Evolutionary conservation across 1,140 invertebrate genomes (phyloP).

Genomic region (Orius insidiosus): DNA sequence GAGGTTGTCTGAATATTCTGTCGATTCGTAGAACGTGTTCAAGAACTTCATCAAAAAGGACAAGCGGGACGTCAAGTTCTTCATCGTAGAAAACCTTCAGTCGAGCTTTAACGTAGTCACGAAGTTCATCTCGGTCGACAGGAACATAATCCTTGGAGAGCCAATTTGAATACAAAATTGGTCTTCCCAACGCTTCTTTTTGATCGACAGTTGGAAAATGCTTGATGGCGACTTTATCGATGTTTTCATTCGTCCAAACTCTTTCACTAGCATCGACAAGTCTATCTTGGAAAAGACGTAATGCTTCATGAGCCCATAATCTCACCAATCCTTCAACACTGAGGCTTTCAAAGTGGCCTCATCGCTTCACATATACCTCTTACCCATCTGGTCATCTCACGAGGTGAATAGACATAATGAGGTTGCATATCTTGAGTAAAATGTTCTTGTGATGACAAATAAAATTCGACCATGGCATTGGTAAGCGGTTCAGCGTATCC

Average conservation of each 20-base stretch:
- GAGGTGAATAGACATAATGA: conserved; percentile 98
- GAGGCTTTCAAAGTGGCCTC: conserved; percentile 72
- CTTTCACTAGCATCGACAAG: conserved; percentile 89
- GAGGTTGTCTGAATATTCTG: conserved; percentile 96
- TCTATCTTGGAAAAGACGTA: conserved; percentile 91
- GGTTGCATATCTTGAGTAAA: conserved; percentile 99
- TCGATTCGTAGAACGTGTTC: conserved; percentile 98
- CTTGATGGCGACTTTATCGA: conserved; percentile 82
- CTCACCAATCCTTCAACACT: conserved; percentile 87
- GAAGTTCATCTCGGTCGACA: conserved; percentile 82
- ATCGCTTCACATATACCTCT: conserved; percentile 98
- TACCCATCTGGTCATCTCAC: conserved; percentile 99
- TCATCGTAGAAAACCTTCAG: conserved; percentile 99
- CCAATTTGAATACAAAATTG: conserved; percentile 98
- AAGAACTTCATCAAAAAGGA: conserved; percentile 95
- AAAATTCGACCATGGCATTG: conserved; percentile 98
- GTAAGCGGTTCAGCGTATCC: conserved; percentile 92
- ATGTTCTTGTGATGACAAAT: conserved; percentile 86
- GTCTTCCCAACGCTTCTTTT: conserved; percentile 68
- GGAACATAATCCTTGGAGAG: conserved; percentile 95
- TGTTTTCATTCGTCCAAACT: conserved; percentile 96
- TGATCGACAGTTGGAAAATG: conserved; percentile 88
- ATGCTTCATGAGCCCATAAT: conserved; percentile 95
- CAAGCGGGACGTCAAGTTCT: conserved; percentile 93
- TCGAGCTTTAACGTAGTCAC: conserved; percentile 92